These are phyloP conservation scores for Prosopocoilus inquinatus DNA, from an alignment of 2,888 invertebrate species.

Conservation along the genomic window DNA sequence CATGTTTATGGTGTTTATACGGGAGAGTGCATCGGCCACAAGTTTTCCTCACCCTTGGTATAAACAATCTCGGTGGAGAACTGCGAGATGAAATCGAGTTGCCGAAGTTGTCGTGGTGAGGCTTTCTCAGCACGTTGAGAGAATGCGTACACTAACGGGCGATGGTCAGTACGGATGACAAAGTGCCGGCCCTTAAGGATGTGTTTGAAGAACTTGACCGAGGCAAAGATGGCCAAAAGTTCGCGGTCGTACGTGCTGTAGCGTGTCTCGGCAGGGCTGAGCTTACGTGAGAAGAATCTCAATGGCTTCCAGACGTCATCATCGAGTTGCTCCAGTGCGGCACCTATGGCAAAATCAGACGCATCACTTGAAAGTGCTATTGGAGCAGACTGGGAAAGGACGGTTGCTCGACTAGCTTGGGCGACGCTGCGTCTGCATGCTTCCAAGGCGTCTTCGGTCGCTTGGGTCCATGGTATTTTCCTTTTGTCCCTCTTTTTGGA, in stretches of 20 bases:
- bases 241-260: constrained; percentile 47
- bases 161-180: constrained; percentile 40
- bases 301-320: constrained; percentile 37
- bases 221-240: constrained; percentile 42
- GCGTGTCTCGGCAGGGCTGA: constrained; percentile 36
- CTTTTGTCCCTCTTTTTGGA: neutral
- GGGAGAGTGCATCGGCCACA: too few species aligned
- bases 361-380: constrained; percentile 41
- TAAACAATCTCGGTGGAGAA: too few species aligned
- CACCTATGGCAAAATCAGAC: constrained; percentile 44
- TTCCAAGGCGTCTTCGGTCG: neutral
- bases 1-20: too few species aligned
- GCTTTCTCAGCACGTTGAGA: too few species aligned
- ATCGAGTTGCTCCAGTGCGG: constrained; percentile 40
- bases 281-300: constrained; percentile 42
- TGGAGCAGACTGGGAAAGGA: constrained; percentile 25
- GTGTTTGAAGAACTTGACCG: constrained; percentile 40
- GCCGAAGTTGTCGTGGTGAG: too few species aligned
- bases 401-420: constrained; percentile 20
- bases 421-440: constrained; percentile 16
- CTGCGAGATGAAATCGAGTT: too few species aligned
- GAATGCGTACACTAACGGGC: too few species aligned
- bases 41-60: too few species aligned
- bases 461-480: neutral
- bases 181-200: constrained; percentile 43